Base-by-base conservation (phyloP, 2,888 invertebrate genomes). In the Xanthorhoe spadicearia region DNA sequence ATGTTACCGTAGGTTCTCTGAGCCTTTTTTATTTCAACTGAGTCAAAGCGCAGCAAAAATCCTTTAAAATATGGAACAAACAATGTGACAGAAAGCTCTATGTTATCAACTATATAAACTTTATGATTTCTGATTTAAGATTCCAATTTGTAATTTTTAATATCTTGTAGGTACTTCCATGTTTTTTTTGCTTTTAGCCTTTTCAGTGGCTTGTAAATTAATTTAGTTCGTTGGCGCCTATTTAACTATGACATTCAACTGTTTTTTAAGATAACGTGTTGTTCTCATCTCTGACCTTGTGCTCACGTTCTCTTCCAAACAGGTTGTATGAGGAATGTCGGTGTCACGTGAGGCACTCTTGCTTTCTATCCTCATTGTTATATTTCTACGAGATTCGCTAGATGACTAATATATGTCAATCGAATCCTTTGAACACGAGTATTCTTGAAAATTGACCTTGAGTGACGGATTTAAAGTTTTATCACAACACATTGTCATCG, bases 281-380 rank as follows among this genome's bases (percentile, higher is more conserved):
- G 67, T 77, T 79, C 83, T 86, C 84, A 83, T 84, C 86, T 74
- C 55, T 87, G 88, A 89, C 91, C 91, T 92, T 92, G 88, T 61
- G 59, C 69, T 69, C 70, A 85, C 87, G 84, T 82, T 89, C 87
- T 85, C 86, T 85, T 81, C 64, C 66, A 77, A 89, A 89, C 89
- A 82, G 84, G 90, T 90, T 86, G 69, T 74, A 68, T 66, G 69
- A 79, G 80, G 84, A 83, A 88, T 86, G 84, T 76, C 73, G 76
- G 75, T 68, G 75, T 73, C 72, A 69, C 68, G 68, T 77, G 74
- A 72, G 73, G 72, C 71, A 80, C 83, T 84, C 78, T 84, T 84
- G 81, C 81, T 85, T 85, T 87, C 83, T 77, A 79, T 63, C 75
- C 70, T 61, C 59, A 68, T 71, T 71, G 70, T 60, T 68, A 71